Evolutionary conservation across 2,113 vertebrate species (phyloP).

Genomic region (Pionites leucogaster): DNA sequence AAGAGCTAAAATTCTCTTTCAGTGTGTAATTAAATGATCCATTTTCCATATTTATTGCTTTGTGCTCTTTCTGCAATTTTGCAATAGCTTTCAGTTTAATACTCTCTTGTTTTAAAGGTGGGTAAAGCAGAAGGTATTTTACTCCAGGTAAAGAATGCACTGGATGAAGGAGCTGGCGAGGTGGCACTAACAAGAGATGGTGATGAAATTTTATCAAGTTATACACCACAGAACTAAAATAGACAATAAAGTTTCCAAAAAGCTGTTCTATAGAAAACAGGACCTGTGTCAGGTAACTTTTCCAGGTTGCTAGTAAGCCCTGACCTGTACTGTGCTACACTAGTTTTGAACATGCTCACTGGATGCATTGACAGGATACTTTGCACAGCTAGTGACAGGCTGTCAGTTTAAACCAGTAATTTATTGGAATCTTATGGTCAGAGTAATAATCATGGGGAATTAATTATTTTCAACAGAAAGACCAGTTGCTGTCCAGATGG

Average conservation of each 20-base stretch:
- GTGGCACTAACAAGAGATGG: conserved; percentile 34
- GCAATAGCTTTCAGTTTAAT: neutral
- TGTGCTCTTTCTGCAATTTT: neutral
- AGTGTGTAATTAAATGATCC: neutral
- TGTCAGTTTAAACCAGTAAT: neutral
- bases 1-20: neutral
- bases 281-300: conserved; percentile 86
- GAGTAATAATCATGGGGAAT: neutral
- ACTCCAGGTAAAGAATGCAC: conserved; percentile 72
- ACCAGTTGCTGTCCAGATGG: neutral
- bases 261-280: conserved; percentile 76
- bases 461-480: neutral
- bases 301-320: neutral
- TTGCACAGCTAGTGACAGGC: neutral
- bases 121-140: conserved; percentile 85
- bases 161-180: conserved; percentile 1
- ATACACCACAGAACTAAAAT: conserved; percentile 56
- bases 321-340: neutral
- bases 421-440: neutral
- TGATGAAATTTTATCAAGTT: conserved; percentile 74
- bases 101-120: conserved; percentile 67
- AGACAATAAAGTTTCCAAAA: neutral
- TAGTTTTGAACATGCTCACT: neutral
- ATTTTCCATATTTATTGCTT: neutral
- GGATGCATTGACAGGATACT: neutral